phyloP scores from a whole-genome alignment of 2,888 invertebrate species.

The Megaustenia siamemsis region DNA sequence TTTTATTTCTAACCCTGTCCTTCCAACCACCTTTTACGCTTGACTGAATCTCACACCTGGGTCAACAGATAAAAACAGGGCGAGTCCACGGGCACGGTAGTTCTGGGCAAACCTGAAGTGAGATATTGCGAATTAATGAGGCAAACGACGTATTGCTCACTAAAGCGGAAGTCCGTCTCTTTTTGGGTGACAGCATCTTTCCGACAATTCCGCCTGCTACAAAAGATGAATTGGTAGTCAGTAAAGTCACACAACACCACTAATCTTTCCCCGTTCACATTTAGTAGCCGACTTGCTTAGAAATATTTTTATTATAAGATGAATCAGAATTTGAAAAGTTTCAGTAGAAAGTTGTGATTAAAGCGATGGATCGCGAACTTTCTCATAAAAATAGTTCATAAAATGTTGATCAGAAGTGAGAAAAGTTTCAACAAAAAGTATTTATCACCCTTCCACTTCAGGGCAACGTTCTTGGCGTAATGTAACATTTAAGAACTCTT shows the following conservation, averaged over 20 bases:
- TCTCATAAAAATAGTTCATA: no score
- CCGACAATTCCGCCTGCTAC: neutral
- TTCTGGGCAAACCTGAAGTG: neutral
- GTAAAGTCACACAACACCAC: neutral
- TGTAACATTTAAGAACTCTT: no score
- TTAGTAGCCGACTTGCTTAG: neutral
- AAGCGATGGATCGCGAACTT: no score
- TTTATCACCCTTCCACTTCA: no score
- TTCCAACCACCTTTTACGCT: conserved; percentile 4
- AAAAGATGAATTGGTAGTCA: neutral
- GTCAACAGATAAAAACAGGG: conserved; percentile 4
- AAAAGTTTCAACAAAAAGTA: no score
- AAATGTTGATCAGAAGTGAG: no score
- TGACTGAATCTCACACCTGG: conserved; percentile 14
- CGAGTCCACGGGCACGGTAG: neutral
- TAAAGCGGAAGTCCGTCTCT: conserved; percentile 14
- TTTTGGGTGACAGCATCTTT: neutral
- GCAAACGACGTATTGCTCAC: conserved; percentile 13
- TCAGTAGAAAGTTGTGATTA: no score
- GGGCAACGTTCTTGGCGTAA: no score
- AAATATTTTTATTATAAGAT: no score
- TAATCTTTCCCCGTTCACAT: neutral
- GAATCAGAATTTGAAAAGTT: no score
- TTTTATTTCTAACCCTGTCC: neutral
- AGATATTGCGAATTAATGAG: conserved; percentile 32